Evolutionary conservation across 37 sponge, comb jelly and placozoan species (phyloP).

Genomic region (Agelas oroides): DNA sequence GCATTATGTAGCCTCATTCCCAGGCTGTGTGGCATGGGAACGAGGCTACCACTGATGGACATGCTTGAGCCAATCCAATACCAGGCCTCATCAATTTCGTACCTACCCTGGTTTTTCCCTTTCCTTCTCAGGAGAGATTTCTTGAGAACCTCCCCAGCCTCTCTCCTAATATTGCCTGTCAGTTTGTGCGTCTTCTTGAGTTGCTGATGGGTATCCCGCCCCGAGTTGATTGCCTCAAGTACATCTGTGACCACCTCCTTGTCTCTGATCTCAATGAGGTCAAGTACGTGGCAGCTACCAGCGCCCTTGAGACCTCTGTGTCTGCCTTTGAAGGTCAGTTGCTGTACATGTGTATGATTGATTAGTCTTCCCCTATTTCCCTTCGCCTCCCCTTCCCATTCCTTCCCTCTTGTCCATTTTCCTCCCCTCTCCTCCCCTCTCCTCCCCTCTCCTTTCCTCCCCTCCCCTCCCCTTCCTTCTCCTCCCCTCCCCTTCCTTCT

Average conservation of each 20-base stretch:
- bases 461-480: not conserved
- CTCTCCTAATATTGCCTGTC: conserved; percentile 44
- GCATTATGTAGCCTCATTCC: too few relatives aligned
- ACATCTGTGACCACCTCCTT: conserved; percentile 73
- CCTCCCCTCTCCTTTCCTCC: not conserved
- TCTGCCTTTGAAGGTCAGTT: conserved; percentile 50
- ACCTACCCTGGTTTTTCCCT: not conserved
- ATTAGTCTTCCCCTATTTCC: not conserved
- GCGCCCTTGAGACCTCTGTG: conserved; percentile 41
- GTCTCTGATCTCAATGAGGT: conserved; percentile 73
- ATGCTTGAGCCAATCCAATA: too few relatives aligned
- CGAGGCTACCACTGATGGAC: too few relatives aligned
- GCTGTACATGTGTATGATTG: not conserved
- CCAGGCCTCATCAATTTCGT: too few relatives aligned
- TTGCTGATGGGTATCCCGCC: conserved; percentile 67
- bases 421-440: not conserved
- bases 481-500: not conserved
- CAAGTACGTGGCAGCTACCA: conserved; percentile 46
- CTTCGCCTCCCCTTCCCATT: not conserved
- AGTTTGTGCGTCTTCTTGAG: conserved; percentile 62
- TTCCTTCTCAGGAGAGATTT: conserved; percentile 55
- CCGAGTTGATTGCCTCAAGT: conserved; percentile 45
- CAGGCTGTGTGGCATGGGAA: too few relatives aligned
- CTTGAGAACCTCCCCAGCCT: conserved; percentile 57
- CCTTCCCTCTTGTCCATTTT: too few relatives aligned